A percentile compares a stretch with the other conserved stretches of the same genome.
Evolutionary conservation across 2,113 vertebrate species (phyloP).

Genomic region (Cochlearius cochlearius): DNA sequence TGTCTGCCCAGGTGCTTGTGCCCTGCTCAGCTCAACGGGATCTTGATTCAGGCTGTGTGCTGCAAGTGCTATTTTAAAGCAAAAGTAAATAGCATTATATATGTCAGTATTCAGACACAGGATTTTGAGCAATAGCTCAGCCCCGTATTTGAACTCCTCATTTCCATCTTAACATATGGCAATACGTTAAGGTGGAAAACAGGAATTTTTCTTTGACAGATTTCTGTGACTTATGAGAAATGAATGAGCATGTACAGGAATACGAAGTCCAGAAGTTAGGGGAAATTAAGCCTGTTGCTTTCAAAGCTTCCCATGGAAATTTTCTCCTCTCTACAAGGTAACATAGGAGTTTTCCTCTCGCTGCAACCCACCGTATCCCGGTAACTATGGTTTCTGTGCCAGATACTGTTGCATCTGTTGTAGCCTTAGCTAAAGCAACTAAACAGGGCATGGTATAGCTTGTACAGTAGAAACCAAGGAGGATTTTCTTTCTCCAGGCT

Average conservation of each 20-base stretch:
- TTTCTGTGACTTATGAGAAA: neutral
- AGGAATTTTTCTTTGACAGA: neutral
- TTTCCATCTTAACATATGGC: neutral
- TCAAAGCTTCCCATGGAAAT: conserved; percentile 2
- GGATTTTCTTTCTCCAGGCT: neutral
- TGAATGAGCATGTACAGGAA: neutral
- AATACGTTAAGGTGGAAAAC: neutral
- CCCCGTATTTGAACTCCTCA: neutral
- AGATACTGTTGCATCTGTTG: neutral
- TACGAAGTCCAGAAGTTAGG: neutral
- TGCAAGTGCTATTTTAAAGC: neutral
- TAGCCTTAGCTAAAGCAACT: neutral
- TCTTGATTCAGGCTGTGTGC: neutral
- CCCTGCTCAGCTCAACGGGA: neutral
- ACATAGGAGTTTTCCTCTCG: neutral
- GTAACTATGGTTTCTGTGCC: neutral
- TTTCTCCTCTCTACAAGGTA: neutral
- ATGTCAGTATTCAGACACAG: neutral
- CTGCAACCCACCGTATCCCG: neutral
- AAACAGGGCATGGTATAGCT: neutral
- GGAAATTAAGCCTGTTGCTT: neutral
- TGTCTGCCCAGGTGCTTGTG: neutral
- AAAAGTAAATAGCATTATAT: neutral
- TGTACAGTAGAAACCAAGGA: neutral
- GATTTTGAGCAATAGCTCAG: neutral